A percentile compares a stretch with the other conserved stretches of the same genome.
Evolutionary conservation across 2,113 vertebrate genomes (phyloP).

Genomic region (Tachycineta bicolor): DNA sequence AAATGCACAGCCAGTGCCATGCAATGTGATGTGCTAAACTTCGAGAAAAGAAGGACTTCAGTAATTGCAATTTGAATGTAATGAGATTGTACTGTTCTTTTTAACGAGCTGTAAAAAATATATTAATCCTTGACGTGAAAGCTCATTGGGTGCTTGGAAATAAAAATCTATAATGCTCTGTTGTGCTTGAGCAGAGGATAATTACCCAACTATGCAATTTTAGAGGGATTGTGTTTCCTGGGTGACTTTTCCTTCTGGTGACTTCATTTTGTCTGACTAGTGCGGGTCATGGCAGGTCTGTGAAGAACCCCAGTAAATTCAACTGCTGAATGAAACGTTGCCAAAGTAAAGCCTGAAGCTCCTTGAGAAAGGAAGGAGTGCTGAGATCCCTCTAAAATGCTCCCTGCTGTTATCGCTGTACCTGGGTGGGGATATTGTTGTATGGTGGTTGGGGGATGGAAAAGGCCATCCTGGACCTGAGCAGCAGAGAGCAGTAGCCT

Average conservation of each 20-base stretch:
- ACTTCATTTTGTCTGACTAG: neutral
- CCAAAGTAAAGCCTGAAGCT: neutral
- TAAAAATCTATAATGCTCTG: neutral
- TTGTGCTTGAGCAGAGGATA: neutral
- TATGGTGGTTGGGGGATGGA: fast-evolving
- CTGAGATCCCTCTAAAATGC: neutral
- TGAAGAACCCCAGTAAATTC: neutral
- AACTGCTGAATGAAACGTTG: neutral
- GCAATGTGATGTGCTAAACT: neutral
- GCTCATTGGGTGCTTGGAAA: neutral
- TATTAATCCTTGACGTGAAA: neutral
- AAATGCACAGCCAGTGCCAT: fast-evolving
- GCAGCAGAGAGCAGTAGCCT: neutral
- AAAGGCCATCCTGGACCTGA: neutral
- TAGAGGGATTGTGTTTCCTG: neutral
- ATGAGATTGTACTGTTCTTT: fast-evolving
- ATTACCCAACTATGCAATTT: neutral
- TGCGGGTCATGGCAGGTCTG: neutral
- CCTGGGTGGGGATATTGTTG: neutral
- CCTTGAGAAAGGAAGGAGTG: neutral
- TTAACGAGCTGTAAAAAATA: neutral
- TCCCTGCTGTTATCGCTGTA: fast-evolving
- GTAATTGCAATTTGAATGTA: neutral
- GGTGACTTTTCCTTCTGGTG: neutral
- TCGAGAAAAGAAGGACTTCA: neutral